Base-by-base conservation (phyloP, 2,797 vertebrate genomes). In the Gambusia yucatana region DNA sequence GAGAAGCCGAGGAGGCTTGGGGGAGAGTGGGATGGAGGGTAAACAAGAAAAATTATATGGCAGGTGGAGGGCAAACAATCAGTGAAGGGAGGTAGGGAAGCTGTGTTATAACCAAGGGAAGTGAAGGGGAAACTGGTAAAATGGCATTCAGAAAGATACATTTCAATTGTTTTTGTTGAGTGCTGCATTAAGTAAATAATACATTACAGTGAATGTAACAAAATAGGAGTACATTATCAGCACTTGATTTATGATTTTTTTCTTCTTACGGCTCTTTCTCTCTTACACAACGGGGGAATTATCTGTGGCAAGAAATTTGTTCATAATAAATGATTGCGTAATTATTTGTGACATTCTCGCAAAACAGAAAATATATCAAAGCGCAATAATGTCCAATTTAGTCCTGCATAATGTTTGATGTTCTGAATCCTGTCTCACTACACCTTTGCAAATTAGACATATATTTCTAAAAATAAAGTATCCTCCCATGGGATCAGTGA, bases 41-140 rank as follows among this genome's bases (percentile, higher is more conserved):
- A 92, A 91, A 93, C 87, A 88, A 87, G 85, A 82, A 82, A 87
- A 87, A 87, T 80, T 63, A 86, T 59, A 82, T 43, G 69, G 72
- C 52, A 81, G 73, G 30, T 76, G 84, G 76, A 87, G 83, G 81
- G 76, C 46, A 86, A 83, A 83, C 81, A 84, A 80, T 82, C 77
- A 89, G 75, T 39, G 81, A 80, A 70, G 65, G 77, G 48, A 69
- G 67, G 77, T 28, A 79, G 76, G 55, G 69, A 48, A 75, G 57
- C 36, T 52, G 39, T 59, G 46, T 70, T 52, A 46, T 75, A 33
- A 39, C 33, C 36, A 71, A 77, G 46, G 36, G 33, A 43, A 63
- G 57, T 20, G 59, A 70, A 70, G 79, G 71, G 75, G 52, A 59
- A 69, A 72, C 22, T 28, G 22, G 28, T 13, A 36, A 77, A 67